Evolutionary conservation across 2,888 invertebrate genomes (phyloP), one percentile per base, ranked within the genome.

Genomic region (Lasioglossum leucozonium): DNA sequence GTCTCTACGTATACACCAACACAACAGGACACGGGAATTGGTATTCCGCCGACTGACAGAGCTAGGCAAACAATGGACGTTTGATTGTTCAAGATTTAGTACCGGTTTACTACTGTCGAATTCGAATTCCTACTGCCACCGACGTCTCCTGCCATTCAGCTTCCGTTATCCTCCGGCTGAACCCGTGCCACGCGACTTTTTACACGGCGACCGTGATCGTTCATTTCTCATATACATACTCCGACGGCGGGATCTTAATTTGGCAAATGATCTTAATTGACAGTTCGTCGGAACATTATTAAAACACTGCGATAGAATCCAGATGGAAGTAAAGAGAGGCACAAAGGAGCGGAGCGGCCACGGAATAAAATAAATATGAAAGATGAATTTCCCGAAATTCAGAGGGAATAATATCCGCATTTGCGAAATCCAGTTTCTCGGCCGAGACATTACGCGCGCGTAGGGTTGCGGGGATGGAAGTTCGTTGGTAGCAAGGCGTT

Each of bases 41-140:
- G 93, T 91, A 93, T 91, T 90, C 91, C 91, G 88, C 85, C 88
- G 90, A 90, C 92, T 91, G 91, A 93, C 93, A 91, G 91, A 93
- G 92, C 93, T 92, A 91, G 88, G 90, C 91, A 93, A 93, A 93
- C 93, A 93, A 93, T 94, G 91, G 92, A 92, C 90, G 87, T 93
- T 94, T 94, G 93, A 93, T 94, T 92, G 93, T 92, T 91, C 92
- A 92, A 93, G 93, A 94, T 94, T 94, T 94, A 93, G 90, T 92
- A 90, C 91, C 89, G 92, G 92, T 93, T 93, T 93, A 93, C 92
- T 91, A 89, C 92, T 89, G 91, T 91, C 91, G 92, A 92, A 94
- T 93, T 90, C 91, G 89, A 93, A 93, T 92, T 91, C 87, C 85
- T 87, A 79, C 79, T 82, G 82, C 88, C 77, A 83, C 88, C 88